Base-by-base conservation (phyloP, 2,797 vertebrate genomes). In the Acanthornis magna region DNA sequence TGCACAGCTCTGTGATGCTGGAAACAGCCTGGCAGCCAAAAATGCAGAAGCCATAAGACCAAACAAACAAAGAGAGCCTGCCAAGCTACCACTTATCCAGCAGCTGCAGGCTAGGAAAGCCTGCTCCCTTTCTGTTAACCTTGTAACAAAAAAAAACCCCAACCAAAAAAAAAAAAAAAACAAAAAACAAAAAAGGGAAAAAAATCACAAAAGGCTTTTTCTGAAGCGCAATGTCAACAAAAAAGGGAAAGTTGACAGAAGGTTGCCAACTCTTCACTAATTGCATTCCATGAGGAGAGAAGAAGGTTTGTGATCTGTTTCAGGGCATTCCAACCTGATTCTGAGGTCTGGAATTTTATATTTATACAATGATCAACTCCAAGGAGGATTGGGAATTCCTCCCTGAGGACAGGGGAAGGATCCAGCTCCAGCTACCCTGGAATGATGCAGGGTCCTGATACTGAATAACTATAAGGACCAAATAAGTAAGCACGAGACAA, bases 91-190 rank as follows among this genome's bases (percentile, higher is more conserved):
- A 58, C 86, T 95, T 58, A 71, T 2, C 72, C 86, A 77, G 83
- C 85, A 93, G 88, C 91, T 96, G 86, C 93, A 75, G 94, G 85
- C 91, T 94, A 85, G 84, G 78, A 97, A 92, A 95, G 89, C 42
- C 77, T 88, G 84, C 77, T 58, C 91, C 58, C 76, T 74, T 54
- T 81, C 85, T 95, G 84, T 71, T 93, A 71, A 85, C 38, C 80
- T 88, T 20, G 3, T 48, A 78, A 62, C 20, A 85, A 81, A 70
- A 86, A 55, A 82, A 75, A 9, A 38, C 9, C 36, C 9, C 36
- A 9, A 9, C 79, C 65, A 68, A 36, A 36, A 34, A 34, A 88
- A 32, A 29, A 83, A 53, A 60, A 18, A 7, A 38, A n/a, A 83
- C 68, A 68, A 36, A 36, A 34, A 34, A 88, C 29, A 29, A 83